phyloP scores from a whole-genome alignment of 2,888 invertebrate species.

The Hedya salicella region DNA sequence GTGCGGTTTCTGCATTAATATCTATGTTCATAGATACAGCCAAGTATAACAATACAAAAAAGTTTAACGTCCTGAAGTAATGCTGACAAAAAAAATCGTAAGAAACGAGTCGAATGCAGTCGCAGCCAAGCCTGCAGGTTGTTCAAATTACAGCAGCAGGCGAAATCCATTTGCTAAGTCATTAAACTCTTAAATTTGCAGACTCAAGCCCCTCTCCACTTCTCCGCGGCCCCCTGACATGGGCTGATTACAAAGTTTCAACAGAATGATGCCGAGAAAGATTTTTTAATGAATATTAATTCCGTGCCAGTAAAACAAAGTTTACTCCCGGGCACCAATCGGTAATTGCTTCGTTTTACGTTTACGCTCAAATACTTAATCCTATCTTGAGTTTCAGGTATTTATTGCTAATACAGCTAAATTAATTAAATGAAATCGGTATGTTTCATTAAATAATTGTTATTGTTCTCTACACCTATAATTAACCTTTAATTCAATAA shows the following conservation, averaged over 20 bases:
- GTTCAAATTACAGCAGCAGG: conserved; percentile 65
- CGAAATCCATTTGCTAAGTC: conserved; percentile 72
- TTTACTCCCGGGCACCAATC: conserved; percentile 73
- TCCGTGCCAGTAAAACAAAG: conserved; percentile 79
- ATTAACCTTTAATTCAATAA: too few relatives aligned
- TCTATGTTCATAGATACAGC: too few relatives aligned
- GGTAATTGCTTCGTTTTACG: conserved; percentile 78
- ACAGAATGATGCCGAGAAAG: conserved; percentile 76
- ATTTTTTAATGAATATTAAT: conserved; percentile 85
- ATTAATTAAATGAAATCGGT: conserved; percentile 18
- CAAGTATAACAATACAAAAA: conserved; percentile 17
- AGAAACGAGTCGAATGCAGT: conserved; percentile 52
- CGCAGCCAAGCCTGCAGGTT: conserved; percentile 56
- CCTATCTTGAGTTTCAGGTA: conserved; percentile 62
- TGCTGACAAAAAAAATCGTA: conserved; percentile 51
- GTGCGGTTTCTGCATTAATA: too few relatives aligned
- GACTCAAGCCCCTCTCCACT: conserved; percentile 58
- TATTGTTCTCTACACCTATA: conserved; percentile 48
- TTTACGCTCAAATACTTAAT: conserved; percentile 67
- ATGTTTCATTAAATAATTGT: conserved; percentile 37
- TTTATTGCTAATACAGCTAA: conserved; percentile 37
- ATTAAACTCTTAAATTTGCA: conserved; percentile 73
- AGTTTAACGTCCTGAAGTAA: conserved; percentile 40
- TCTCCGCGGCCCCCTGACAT: conserved; percentile 56
- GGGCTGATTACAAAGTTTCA: conserved; percentile 81